Evolutionary conservation across 2,797 vertebrate species (phyloP), one percentile per base, ranked within the genome.

Genomic region (Diplodus sargus): DNA sequence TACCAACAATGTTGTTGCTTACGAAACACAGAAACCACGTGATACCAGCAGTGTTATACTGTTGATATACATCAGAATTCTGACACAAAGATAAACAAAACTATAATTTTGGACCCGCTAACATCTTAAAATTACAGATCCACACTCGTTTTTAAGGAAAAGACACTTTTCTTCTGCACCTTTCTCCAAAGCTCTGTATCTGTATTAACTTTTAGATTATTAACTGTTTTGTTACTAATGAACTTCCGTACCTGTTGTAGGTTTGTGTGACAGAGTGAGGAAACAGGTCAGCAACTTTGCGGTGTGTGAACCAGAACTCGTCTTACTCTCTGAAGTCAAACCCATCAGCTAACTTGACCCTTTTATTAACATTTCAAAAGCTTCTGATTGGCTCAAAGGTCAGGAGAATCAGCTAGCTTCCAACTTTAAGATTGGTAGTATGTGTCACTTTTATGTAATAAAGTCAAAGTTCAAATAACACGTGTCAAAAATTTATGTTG

Each of bases 401-500:
- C 69, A 15, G 42, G 13, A 67, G n/a, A 45, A 22, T 54, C 23
- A 65, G 25, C 61, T 20, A 65, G 25, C 61, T 25, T 22, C 52
- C 53, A 39, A 11, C 7, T 20, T 22, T 15, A 70, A 25, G 25
- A 13, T 70, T 13, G 10, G 22, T 12, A 20, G 25, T 18, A 14
- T 28, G 42, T 47, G 22, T 18, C 16, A 17, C 3, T 12, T 70
- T 57, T 48, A 68, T 66, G 60, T 73, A 15, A 51, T 48, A 20
- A 43, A 63, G 65, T 54, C 58, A 74, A 60, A 74, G 77, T 74
- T 83, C 58, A 75, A 47, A 30, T 2, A 64, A 42, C 53, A 72
- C 61, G 48, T 2, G 2, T 76, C 52, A 83, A 85, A 74, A 74
- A 34, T n/a, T n/a, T n/a, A n/a, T n/a, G n/a, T n/a, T n/a, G n/a